Base-by-base conservation (phyloP, 2,888 invertebrate genomes). In the Griposia aprilina region DNA sequence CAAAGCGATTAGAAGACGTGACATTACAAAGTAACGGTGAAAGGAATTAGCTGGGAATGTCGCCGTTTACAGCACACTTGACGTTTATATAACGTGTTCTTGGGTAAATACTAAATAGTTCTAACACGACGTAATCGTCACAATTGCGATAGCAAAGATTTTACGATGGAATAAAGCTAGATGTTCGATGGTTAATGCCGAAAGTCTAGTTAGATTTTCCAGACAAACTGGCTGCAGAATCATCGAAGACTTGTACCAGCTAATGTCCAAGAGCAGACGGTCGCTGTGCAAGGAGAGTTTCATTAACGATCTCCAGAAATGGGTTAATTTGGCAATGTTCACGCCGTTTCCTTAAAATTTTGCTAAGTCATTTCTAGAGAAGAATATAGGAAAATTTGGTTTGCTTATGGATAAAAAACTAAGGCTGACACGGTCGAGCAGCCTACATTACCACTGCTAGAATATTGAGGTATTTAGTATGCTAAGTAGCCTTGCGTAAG, bases 401-500 rank as follows among this genome's bases (percentile, higher is more conserved):
- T n/a, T 52, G 13, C 0, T 45, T 26, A 26, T 13, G n/a, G 11
- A 41, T 15, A 7, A 52, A 62, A 63, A 76, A 48, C 60, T 26
- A n/a, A 78, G 15, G 23, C 36, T 17, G 1, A 20, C 55, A 50
- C 23, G 71, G 20, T 66, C n/a, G 23, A 70, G 36, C 41, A 15
- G 20, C 11, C 10, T 17, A 48, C 5, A 45, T 41, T 62, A 50
- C 11, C 55, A 62, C 17, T 0, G 2, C 23, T 36, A 55, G 11
- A 69, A 69, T 69, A 68, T 63, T 48, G n/a, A 68, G 4, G 62
- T 48, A 26, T 26, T 74, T 23, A 68, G 36, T 15, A 74, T 74
- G 83, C 59, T 36, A 83, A 82, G 36, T 55, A 60, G n/a, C 17
- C 23, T 76, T 59, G 70, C 66, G 67, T 74, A 80, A 80, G 74